phyloP scores from a whole-genome alignment of 2,797 vertebrate genomes.

The Hippoglossus hippoglossus region DNA sequence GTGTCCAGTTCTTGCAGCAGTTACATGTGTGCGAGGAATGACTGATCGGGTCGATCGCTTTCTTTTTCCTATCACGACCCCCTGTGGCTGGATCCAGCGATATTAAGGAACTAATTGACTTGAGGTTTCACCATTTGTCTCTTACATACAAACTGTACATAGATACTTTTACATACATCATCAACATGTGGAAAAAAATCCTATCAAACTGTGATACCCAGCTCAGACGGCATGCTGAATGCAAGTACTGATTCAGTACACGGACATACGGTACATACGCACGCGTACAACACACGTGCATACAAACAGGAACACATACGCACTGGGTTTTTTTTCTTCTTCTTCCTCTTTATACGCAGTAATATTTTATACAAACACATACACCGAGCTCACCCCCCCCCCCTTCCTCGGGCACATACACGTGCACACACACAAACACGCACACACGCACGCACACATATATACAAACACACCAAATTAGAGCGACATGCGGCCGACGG shows the following conservation, averaged over 20 bases:
- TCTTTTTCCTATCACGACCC: slow-evolving; percentile 31
- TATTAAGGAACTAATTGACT: slow-evolving; percentile 52
- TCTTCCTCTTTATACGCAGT: slow-evolving; percentile 30
- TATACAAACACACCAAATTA: slow-evolving; percentile 47
- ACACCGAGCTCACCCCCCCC: background rate
- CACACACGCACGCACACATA: slow-evolving; percentile 35
- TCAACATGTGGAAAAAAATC: slow-evolving; percentile 68
- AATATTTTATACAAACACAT: slow-evolving; percentile 49
- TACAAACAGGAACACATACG: slow-evolving; percentile 59
- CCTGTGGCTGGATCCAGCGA: slow-evolving; percentile 52
- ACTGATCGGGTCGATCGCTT: slow-evolving; percentile 46
- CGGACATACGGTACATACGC: slow-evolving; percentile 70
- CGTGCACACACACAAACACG: slow-evolving; percentile 37
- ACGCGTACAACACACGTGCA: slow-evolving; percentile 72
- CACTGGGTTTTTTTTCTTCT: slow-evolving; percentile 10
- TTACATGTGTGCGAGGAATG: slow-evolving; percentile 65
- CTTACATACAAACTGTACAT: slow-evolving; percentile 80
- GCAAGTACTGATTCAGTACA: slow-evolving; percentile 88
- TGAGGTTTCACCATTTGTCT: slow-evolving; percentile 68
- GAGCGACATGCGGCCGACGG: slow-evolving; percentile 67
- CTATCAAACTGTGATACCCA: slow-evolving; percentile 79
- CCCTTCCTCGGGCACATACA: slow-evolving; percentile 17
- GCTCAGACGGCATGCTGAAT: slow-evolving; percentile 84
- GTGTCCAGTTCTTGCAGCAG: slow-evolving; percentile 78
- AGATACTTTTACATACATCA: slow-evolving; percentile 73